Evolutionary conservation across 2,797 vertebrate genomes (phyloP).

Genomic region (Enteromius thamalakanensis): DNA sequence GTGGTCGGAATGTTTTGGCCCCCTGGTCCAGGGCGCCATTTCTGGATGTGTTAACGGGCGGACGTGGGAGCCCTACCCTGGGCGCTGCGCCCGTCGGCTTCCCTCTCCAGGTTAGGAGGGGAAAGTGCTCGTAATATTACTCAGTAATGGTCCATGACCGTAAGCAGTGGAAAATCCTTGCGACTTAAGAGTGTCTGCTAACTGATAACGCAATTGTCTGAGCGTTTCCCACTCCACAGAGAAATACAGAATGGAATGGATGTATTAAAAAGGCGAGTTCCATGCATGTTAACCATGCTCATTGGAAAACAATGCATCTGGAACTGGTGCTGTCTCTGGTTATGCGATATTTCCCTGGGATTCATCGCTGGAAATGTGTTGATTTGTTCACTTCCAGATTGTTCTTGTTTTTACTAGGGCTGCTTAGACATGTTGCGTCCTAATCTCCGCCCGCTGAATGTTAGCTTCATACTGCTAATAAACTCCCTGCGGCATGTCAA

Average conservation of each 20-base stretch:
- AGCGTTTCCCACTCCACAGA: conserved; percentile 39
- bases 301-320: conserved; percentile 38
- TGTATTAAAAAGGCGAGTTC: conserved; percentile 39
- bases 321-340: not conserved
- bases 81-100: conserved; percentile 47
- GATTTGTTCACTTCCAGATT: conserved; percentile 24
- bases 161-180: conserved; percentile 61
- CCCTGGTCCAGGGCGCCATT: conserved; percentile 36
- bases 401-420: conserved; percentile 17
- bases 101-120: conserved; percentile 53
- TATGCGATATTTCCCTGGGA: conserved; percentile 16
- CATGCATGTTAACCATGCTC: not conserved
- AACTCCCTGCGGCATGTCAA: conserved; percentile 47
- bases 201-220: conserved; percentile 52
- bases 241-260: conserved; percentile 29
- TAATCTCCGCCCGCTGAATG: not conserved
- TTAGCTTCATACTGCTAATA: conserved; percentile 45
- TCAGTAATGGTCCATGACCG: conserved; percentile 66
- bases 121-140: conserved; percentile 66
- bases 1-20: conserved; percentile 52
- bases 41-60: conserved; percentile 58
- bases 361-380: conserved; percentile 29
- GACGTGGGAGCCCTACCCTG: conserved; percentile 49
- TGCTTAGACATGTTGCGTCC: conserved; percentile 15
- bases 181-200: conserved; percentile 40